Conservation (phyloP, 2,113 vertebrate species). For the Leptocoma aspasia region DNA sequence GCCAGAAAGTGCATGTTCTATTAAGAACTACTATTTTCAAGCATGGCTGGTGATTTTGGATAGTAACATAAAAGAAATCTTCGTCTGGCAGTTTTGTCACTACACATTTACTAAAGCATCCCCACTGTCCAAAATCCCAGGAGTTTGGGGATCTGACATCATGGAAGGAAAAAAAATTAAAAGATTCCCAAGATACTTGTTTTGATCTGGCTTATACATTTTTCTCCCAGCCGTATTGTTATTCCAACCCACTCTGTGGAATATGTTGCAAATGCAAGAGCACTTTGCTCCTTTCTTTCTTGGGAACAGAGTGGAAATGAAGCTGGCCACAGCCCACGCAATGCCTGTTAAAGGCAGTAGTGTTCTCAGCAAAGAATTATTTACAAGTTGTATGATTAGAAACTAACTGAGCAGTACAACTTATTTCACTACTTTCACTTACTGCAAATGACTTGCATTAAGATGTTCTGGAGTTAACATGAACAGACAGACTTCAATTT, state of each 20-base stretch:
- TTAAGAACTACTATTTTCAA: constrained; percentile 69
- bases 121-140: constrained; percentile 37
- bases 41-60: constrained; percentile 69
- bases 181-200: neutral
- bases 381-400: neutral
- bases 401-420: neutral
- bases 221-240: neutral
- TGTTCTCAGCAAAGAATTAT: neutral
- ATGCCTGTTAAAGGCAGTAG: neutral
- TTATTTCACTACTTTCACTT: neutral
- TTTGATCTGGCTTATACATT: neutral
- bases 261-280: neutral
- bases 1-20: constrained; percentile 60
- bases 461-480: neutral
- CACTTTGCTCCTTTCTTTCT: neutral
- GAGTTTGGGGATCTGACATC: constrained; percentile 45
- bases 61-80: constrained; percentile 68
- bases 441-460: neutral
- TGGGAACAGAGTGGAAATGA: neutral
- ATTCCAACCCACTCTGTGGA: neutral
- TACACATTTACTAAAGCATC: constrained; percentile 60
- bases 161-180: neutral
- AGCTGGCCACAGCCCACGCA: neutral
- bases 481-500: neutral
- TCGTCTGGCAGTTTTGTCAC: constrained; percentile 67